Conservation (phyloP, 2,113 vertebrate genomes). For the Entomyzon cyanotis region DNA sequence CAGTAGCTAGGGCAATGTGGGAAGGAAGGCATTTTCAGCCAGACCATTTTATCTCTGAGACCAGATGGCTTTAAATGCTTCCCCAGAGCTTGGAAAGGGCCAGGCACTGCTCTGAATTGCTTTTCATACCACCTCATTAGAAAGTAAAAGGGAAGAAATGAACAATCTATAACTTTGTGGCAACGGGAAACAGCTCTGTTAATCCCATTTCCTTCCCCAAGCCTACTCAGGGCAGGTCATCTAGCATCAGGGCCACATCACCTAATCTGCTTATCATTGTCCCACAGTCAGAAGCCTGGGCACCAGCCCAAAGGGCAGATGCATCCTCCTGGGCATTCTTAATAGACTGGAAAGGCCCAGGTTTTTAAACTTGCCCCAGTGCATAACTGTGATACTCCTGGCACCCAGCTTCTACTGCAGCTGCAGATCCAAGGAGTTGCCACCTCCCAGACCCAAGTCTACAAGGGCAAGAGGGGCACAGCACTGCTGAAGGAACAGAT, state of each 20-base stretch:
- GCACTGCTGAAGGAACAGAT: neutral
- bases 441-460: neutral
- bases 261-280: neutral
- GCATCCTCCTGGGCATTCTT: neutral
- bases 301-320: neutral
- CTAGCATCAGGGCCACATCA: neutral
- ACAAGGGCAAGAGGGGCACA: neutral
- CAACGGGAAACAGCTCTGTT: neutral
- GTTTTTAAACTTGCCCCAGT: neutral
- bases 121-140: slow-evolving; percentile 19
- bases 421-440: neutral
- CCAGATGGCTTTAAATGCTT: slow-evolving; percentile 58
- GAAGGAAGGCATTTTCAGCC: slow-evolving; percentile 40
- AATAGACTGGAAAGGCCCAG: neutral
- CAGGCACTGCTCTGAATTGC: slow-evolving; percentile 9
- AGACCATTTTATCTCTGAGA: slow-evolving; percentile 32
- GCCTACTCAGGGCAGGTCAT: neutral
- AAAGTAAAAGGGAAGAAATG: slow-evolving; percentile 49
- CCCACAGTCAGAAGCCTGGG: neutral
- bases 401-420: neutral
- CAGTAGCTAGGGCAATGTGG: slow-evolving; percentile 13
- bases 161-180: slow-evolving; percentile 19
- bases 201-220: slow-evolving; percentile 17
- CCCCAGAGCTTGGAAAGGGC: slow-evolving; percentile 34
- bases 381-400: neutral